These are phyloP conservation scores for Eretmochelys imbricata DNA, from an alignment of 2,113 vertebrate species.

Conservation along the genomic window DNA sequence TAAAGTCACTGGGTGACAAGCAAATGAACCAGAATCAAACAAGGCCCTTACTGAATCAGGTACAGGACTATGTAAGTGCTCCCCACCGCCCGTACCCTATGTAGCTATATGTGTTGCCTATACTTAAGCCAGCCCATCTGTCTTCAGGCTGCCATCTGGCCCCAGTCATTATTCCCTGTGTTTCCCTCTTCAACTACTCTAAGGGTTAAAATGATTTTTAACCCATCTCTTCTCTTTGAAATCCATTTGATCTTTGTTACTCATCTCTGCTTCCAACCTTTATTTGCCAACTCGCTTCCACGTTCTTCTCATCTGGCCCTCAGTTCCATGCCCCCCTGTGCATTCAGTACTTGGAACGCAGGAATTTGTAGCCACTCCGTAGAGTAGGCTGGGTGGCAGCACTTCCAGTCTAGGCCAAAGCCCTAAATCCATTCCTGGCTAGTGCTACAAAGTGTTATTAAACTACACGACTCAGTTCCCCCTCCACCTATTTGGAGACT, in stretches of 20 bases:
- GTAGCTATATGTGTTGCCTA: not conserved
- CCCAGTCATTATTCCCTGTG: not conserved
- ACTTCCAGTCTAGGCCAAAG: not conserved
- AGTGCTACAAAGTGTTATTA: not conserved
- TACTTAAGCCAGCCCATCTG: not conserved
- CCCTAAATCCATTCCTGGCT: rapidly evolving
- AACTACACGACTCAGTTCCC: not conserved
- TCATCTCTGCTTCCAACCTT: slow-evolving; percentile 18
- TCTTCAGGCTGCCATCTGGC: not conserved
- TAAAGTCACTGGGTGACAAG: not conserved
- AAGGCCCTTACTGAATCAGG: not conserved
- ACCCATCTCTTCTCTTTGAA: slow-evolving; percentile 13
- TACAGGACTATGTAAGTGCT: not conserved
- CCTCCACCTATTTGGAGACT: not conserved
- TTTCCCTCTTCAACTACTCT: not conserved
- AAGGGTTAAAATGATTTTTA: not conserved
- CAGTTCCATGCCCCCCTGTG: not conserved
- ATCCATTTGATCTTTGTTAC: slow-evolving; percentile 49
- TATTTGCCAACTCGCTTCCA: not conserved
- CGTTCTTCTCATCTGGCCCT: not conserved
- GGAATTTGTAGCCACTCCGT: not conserved
- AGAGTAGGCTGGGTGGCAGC: not conserved
- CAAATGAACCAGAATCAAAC: not conserved
- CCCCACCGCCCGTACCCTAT: not conserved
- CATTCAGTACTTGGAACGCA: not conserved